phyloP scores from a whole-genome alignment of 2,113 vertebrate genomes.

The Noctilio leporinus region DNA sequence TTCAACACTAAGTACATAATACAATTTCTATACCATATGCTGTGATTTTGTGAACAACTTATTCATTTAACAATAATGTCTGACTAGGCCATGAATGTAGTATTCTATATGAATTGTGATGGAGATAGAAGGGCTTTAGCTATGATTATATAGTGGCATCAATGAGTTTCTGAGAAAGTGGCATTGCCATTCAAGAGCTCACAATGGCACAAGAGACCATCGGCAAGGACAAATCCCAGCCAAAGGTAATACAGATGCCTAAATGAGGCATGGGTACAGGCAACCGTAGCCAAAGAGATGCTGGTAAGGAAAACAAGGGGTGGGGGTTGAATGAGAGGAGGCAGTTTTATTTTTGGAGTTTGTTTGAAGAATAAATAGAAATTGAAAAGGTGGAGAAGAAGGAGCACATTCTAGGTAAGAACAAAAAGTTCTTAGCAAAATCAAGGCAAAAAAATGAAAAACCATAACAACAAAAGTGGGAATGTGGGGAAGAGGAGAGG shows the following conservation, averaged over 20 bases:
- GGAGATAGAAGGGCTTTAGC: neutral
- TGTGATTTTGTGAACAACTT: neutral
- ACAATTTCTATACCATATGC: neutral
- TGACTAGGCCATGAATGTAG: neutral
- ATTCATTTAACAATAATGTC: neutral
- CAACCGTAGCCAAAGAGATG: neutral
- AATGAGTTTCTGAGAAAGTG: neutral
- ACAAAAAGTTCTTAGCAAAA: neutral
- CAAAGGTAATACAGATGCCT: neutral
- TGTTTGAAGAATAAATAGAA: neutral
- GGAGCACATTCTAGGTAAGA: neutral
- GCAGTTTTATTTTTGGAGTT: neutral
- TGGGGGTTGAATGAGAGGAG: neutral
- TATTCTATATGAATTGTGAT: neutral
- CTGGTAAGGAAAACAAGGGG: neutral
- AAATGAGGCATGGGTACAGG: neutral
- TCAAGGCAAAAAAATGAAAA: neutral
- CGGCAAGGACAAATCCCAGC: neutral
- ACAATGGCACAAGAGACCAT: neutral
- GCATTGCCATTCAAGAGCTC: neutral
- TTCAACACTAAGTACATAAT: neutral
- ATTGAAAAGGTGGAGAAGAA: neutral
- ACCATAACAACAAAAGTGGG: neutral
- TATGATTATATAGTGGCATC: neutral
- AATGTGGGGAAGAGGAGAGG: neutral